phyloP scores from a whole-genome alignment of 2,113 vertebrate genomes.

The Leiothrix lutea region DNA sequence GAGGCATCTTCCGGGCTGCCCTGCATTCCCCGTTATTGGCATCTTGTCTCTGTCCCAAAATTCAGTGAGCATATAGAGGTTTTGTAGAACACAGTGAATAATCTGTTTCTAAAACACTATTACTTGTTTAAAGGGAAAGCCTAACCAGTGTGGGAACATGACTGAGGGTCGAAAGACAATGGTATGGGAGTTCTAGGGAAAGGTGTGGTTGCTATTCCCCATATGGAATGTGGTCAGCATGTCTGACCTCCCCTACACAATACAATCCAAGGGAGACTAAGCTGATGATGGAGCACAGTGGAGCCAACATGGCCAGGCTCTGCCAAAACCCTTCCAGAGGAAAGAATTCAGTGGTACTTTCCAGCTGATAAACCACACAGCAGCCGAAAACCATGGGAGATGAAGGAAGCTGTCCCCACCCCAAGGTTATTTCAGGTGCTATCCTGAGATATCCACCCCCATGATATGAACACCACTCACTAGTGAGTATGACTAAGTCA shows the following conservation, averaged over 20 bases:
- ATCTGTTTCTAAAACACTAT: not conserved
- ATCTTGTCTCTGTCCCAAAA: not conserved
- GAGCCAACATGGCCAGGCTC: not conserved
- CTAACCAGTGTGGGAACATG: not conserved
- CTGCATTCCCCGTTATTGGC: not conserved
- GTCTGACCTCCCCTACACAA: not conserved
- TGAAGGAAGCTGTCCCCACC: not conserved
- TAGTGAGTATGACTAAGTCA: not conserved
- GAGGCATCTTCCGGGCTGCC: not conserved
- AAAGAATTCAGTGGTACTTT: not conserved
- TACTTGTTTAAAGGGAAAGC: not conserved
- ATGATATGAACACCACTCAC: not conserved
- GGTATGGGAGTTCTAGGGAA: not conserved
- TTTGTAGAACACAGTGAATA: not conserved
- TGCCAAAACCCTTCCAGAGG: not conserved
- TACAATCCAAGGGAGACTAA: not conserved
- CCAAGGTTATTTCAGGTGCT: not conserved
- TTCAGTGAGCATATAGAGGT: not conserved
- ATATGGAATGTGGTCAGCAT: fast-evolving
- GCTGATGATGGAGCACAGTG: not conserved
- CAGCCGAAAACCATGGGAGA: not conserved
- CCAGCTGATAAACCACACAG: not conserved
- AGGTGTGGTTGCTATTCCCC: fast-evolving
- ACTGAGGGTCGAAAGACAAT: not conserved
- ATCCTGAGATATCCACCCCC: not conserved